phyloP scores from a whole-genome alignment of 2,797 vertebrate species.

The Amazona ochrocephala region DNA sequence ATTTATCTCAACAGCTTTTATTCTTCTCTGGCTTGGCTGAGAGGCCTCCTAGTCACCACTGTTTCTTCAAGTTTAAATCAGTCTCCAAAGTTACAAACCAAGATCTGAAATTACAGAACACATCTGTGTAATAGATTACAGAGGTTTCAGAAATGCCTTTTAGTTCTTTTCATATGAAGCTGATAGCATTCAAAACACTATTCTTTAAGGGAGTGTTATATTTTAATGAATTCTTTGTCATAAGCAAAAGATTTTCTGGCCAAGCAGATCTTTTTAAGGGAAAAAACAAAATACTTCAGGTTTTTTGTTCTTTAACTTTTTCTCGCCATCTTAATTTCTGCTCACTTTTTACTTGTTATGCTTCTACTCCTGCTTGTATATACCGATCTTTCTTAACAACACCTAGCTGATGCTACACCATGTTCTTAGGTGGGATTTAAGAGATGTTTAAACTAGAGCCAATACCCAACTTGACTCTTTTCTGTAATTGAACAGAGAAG shows the following conservation, averaged over 20 bases:
- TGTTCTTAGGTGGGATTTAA: not conserved
- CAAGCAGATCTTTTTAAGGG: not conserved
- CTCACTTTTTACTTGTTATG: not conserved
- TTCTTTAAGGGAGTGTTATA: not conserved
- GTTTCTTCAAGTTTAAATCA: not conserved
- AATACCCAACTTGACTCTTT: not conserved
- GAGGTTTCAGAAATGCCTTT: not conserved
- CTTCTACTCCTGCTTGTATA: not conserved
- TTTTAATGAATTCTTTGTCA: not conserved
- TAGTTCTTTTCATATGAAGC: not conserved
- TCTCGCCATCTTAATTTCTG: not conserved
- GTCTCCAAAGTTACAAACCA: not conserved
- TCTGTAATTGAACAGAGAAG: not conserved
- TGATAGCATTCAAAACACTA: not conserved
- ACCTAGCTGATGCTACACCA: not conserved
- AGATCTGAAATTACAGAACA: not conserved
- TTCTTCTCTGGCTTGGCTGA: not conserved
- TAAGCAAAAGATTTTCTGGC: not conserved
- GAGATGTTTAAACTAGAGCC: not conserved
- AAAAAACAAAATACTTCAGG: fast-evolving
- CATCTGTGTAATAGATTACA: not conserved
- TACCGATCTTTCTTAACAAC: not conserved
- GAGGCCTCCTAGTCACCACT: not conserved
- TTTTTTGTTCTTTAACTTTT: not conserved
- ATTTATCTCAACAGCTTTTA: not conserved